A percentile compares a stretch with the other conserved stretches of the same genome.
phyloP scores from a whole-genome alignment of 2,888 invertebrate genomes.

The Drosophila kuntzei region DNA sequence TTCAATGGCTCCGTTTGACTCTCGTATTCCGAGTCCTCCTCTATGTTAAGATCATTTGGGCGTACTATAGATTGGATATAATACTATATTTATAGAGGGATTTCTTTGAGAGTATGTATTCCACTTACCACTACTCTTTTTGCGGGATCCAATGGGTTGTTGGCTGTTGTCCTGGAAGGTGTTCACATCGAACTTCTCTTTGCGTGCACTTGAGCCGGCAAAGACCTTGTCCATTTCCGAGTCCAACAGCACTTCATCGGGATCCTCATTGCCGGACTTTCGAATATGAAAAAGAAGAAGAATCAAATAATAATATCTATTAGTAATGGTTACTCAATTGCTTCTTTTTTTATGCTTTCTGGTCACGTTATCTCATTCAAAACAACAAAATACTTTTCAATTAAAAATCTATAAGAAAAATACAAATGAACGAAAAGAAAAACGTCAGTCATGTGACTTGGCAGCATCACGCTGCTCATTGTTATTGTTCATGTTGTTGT shows the following conservation, averaged over 20 bases:
- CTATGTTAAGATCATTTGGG: constrained; percentile 83
- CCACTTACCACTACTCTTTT: constrained; percentile 77
- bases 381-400: constrained; percentile 73
- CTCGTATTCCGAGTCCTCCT: constrained; percentile 84
- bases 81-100: background rate
- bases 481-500: constrained; percentile 19
- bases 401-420: constrained; percentile 72
- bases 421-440: constrained; percentile 28
- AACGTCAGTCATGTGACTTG: constrained; percentile 69
- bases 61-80: constrained; percentile 73
- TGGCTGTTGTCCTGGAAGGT: constrained; percentile 85
- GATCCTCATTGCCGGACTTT: constrained; percentile 87
- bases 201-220: constrained; percentile 88
- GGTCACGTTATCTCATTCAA: constrained; percentile 70
- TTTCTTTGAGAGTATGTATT: background rate
- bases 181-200: constrained; percentile 88
- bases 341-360: constrained; percentile 24
- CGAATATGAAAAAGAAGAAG: constrained; percentile 26
- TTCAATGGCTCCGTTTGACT: constrained; percentile 82
- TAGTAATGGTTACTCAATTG: constrained; percentile 48
- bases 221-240: constrained; percentile 96
- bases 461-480: constrained; percentile 59
- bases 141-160: constrained; percentile 81
- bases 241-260: constrained; percentile 91
- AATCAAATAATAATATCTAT: constrained; percentile 1